These are phyloP conservation scores for Liasis olivaceus DNA, from an alignment of 2,797 vertebrate species.

Conservation along the genomic window DNA sequence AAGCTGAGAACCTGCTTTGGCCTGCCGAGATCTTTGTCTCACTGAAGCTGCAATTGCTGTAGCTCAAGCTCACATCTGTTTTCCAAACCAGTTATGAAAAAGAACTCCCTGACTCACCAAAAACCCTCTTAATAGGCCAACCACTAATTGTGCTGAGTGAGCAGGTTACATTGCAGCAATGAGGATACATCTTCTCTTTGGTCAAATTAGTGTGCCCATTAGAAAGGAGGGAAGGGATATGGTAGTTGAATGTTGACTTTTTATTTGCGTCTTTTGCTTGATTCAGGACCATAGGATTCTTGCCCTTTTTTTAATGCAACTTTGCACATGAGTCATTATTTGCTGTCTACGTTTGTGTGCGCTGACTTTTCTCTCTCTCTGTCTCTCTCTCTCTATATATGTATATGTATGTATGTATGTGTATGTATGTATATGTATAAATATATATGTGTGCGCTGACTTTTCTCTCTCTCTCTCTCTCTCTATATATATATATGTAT, in stretches of 20 bases:
- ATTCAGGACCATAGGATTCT: not conserved
- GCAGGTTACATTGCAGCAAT: conserved; percentile 2
- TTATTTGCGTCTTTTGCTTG: not conserved
- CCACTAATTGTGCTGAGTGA: not conserved
- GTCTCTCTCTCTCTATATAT: too few relatives aligned
- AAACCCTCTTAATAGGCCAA: not conserved
- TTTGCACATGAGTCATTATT: not conserved
- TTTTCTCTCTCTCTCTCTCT: too few relatives aligned
- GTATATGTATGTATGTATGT: too few relatives aligned
- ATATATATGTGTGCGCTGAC: too few relatives aligned
- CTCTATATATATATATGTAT: too few relatives aligned
- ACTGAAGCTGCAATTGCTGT: not conserved
- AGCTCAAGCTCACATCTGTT: not conserved
- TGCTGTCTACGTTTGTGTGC: not conserved
- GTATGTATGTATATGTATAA: too few relatives aligned
- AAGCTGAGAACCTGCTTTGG: not conserved
- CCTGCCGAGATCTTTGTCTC: not conserved
- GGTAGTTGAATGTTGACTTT: not conserved
- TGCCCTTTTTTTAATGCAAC: not conserved
- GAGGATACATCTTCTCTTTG: not conserved
- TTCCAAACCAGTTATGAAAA: not conserved
- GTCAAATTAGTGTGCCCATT: conserved; percentile 19
- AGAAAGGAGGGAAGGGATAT: not conserved
- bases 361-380: too few relatives aligned
- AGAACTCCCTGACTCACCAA: not conserved